Evolutionary conservation across 1,140 invertebrate genomes (phyloP), one percentile per base, ranked within the genome.

Genomic region (Nasonia longicornis): DNA sequence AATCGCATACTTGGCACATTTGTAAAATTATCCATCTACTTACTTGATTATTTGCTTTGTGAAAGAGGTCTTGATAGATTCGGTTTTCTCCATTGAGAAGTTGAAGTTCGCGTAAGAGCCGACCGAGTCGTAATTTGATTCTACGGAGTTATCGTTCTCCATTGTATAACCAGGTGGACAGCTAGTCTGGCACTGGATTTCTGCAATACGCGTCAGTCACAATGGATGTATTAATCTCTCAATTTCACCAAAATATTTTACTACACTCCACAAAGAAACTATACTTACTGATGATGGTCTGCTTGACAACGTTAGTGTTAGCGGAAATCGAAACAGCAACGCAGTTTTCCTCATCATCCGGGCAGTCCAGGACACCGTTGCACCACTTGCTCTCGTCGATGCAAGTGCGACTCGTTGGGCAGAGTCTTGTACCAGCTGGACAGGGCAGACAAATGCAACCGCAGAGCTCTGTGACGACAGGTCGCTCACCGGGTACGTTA

Each of bases 341-440:
- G 86, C 96, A 97, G 79, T 93, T 90, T 3, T 90, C 88, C 89
- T 98, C 96, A 89, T 98, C 96, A 89, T 97, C 95, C 3, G 94
- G 93, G 88, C 96, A 98, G 86, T 98, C 94, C 83, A 94, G 91
- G 0, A 96, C 89, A 0, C 96, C 96, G 87, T 98, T 94, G 89
- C 96, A 98, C 95, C 96, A 96, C 1, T 91, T 89, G 2, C 92
- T 89, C 79, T 93, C 91, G 1, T 94, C 91, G 10, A 98, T 93
- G 85, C 96, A 98, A 70, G 94, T 89, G 64, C 94, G 93, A 85
- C 93, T 95, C 0, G 94, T 95, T 0, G 94, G 94, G 86, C 96
- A 98, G 26, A 95, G 90, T 69, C 90, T 91, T 14, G 93, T 93
- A 22, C 92, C 92, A 14, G 86, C 83, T 10, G 92, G 92, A 85